phyloP scores from a whole-genome alignment of 2,113 vertebrate species.

The Lipophrys pholis region DNA sequence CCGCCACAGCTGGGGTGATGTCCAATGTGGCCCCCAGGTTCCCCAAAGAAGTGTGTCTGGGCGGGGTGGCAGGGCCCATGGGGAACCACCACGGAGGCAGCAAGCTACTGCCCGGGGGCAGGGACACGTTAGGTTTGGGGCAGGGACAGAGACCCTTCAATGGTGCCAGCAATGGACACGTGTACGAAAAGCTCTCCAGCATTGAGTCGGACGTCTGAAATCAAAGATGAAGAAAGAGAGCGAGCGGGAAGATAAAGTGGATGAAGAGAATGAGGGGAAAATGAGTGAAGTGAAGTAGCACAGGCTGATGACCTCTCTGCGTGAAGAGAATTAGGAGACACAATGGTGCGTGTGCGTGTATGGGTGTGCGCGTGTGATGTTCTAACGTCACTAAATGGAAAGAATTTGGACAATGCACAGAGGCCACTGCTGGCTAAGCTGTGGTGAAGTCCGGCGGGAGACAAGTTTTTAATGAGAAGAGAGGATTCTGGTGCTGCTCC shows the following conservation, averaged over 20 bases:
- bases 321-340: conserved; percentile 53
- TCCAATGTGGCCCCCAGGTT: conserved; percentile 89
- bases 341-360: not conserved
- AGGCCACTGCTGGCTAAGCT: conserved; percentile 49
- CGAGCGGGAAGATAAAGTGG: conserved; percentile 58
- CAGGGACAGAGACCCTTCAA: conserved; percentile 95
- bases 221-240: conserved; percentile 67
- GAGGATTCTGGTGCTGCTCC: conserved; percentile 68
- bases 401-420: conserved; percentile 58
- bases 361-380: conserved; percentile 36
- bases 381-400: conserved; percentile 47
- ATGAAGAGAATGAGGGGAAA: conserved; percentile 45
- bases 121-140: conserved; percentile 84
- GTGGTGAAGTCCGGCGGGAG: conserved; percentile 47
- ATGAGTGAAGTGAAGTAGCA: conserved; percentile 30
- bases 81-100: conserved; percentile 82
- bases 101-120: conserved; percentile 80
- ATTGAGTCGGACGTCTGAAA: conserved; percentile 99
- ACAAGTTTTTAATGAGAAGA: conserved; percentile 57
- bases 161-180: conserved; percentile 99
- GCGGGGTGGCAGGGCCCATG: conserved; percentile 77
- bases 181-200: conserved; percentile 99
- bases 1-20: conserved; percentile 84
- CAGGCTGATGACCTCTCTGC: conserved; percentile 44
- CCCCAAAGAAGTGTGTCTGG: conserved; percentile 93